Conservation (phyloP, 2,797 vertebrate species). For the Sciurus vulgaris region DNA sequence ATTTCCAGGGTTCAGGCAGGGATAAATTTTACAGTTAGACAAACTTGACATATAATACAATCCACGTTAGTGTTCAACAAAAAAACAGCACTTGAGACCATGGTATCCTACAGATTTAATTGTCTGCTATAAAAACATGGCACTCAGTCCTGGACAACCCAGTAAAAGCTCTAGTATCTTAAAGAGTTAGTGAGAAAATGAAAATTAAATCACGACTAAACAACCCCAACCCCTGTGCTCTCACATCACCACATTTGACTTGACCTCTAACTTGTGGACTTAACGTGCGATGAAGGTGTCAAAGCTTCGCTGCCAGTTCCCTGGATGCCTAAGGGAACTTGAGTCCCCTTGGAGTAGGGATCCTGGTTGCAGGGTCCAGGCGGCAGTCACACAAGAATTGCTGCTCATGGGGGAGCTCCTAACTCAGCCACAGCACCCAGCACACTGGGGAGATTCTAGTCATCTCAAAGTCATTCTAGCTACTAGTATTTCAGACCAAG, state of each 20-base stretch:
- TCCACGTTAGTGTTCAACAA: neutral
- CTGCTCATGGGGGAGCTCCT: neutral
- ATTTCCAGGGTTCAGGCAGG: neutral
- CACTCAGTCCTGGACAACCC: neutral
- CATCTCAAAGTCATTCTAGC: constrained; percentile 19
- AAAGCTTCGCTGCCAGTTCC: neutral
- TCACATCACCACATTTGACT: neutral
- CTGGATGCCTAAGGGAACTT: neutral
- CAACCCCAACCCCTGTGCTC: neutral
- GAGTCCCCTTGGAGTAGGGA: constrained; percentile 20
- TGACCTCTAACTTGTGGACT: neutral
- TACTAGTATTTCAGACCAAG: neutral
- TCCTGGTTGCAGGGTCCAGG: neutral
- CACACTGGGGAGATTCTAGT: neutral
- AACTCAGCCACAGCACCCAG: neutral
- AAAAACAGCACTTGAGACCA: neutral
- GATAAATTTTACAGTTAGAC: neutral
- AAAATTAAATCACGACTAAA: neutral
- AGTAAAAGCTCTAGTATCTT: neutral
- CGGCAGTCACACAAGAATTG: neutral
- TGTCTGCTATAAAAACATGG: neutral
- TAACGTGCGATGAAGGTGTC: neutral
- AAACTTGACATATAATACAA: neutral
- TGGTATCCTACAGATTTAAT: neutral
- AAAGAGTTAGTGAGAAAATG: neutral